phyloP scores from a whole-genome alignment of 2,797 vertebrate species.

The Avahi laniger region DNA sequence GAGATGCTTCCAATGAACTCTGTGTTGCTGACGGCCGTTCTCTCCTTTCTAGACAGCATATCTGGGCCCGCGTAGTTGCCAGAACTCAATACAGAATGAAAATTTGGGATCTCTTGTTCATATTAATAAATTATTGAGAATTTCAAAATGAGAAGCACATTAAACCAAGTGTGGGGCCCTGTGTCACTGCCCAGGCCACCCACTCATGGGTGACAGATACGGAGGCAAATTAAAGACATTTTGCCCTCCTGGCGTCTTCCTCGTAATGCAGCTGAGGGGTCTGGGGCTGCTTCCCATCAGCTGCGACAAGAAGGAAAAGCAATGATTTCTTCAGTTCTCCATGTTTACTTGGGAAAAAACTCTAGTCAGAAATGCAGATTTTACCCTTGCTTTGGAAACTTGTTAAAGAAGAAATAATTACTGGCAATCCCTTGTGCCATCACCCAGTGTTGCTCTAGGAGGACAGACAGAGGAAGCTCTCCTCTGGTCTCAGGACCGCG shows the following conservation, averaged over 20 bases:
- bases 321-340: background rate
- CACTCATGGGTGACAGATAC: background rate
- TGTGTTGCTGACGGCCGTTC: background rate
- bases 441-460: fast-evolving
- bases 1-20: background rate
- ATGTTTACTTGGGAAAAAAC: background rate
- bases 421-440: background rate
- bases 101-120: background rate
- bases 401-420: background rate
- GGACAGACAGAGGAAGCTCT: background rate
- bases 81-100: background rate
- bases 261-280: background rate
- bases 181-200: background rate
- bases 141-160: background rate
- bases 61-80: background rate
- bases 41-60: background rate
- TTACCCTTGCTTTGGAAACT: background rate
- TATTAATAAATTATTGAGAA: background rate
- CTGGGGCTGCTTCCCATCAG: background rate
- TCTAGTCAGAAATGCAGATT: background rate
- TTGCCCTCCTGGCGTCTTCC: background rate
- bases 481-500: background rate
- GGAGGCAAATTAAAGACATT: background rate
- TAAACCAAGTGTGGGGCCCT: background rate
- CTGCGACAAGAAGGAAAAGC: background rate